Percentiles rank a stretch among this genome's conserved stretches.
phyloP scores from a whole-genome alignment of 2,888 invertebrate species.

The Horisme vitalbata region DNA sequence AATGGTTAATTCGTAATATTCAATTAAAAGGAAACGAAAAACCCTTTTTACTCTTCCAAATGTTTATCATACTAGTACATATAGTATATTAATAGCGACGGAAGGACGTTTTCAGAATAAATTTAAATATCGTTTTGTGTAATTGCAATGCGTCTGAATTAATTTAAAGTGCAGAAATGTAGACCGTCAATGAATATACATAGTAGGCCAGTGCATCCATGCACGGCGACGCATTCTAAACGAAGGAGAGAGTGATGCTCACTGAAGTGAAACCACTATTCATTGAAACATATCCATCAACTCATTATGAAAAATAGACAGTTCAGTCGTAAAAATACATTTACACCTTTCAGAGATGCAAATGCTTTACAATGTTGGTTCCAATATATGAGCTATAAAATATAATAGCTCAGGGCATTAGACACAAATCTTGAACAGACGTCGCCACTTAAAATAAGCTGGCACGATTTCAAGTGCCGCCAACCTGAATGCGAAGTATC shows the following conservation, averaged over 20 bases:
- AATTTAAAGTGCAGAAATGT: constrained; percentile 39
- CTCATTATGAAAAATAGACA: no score
- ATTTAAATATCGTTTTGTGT: constrained; percentile 27
- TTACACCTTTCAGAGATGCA: constrained; percentile 1
- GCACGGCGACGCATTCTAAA: constrained; percentile 47
- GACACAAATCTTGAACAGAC: constrained; percentile 74
- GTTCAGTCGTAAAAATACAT: constrained; percentile 1
- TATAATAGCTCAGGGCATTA: constrained; percentile 60
- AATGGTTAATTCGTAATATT: neutral
- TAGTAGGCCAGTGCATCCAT: constrained; percentile 45
- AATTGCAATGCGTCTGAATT: constrained; percentile 34
- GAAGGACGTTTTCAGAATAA: constrained; percentile 1
- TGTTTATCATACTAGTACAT: no score
- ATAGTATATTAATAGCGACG: neutral
- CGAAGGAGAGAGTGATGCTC: constrained; percentile 57
- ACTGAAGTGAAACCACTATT: constrained; percentile 60
- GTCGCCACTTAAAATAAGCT: constrained; percentile 80
- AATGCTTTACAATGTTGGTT: constrained; percentile 43
- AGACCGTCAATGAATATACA: constrained; percentile 51
- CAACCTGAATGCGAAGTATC: constrained; percentile 78
- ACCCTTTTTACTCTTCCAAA: no score
- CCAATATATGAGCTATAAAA: constrained; percentile 59
- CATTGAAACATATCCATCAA: constrained; percentile 29
- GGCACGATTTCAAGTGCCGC: constrained; percentile 78
- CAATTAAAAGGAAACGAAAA: neutral